Percentiles rank a stretch among this genome's conserved stretches.
Evolutionary conservation across 2,797 vertebrate genomes (phyloP).

Genomic region (Cynodonichthys magdalenae): DNA sequence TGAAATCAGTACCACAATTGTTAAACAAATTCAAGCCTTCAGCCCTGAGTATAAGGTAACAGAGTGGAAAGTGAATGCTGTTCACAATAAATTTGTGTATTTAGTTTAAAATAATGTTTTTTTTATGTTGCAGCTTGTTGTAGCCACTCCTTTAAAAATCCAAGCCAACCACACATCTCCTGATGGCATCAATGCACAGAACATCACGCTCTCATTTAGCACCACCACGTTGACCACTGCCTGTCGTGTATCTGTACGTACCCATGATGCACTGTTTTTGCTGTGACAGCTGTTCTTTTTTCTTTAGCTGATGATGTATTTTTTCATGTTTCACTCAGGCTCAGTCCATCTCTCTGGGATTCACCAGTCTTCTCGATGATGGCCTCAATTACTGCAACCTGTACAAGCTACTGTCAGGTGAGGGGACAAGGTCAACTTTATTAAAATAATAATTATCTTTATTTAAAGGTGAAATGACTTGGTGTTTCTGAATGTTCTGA

Average conservation of each 20-base stretch:
- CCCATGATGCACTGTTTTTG: background rate
- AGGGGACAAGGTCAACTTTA: background rate
- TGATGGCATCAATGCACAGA: slow-evolving; percentile 37
- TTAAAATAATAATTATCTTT: background rate
- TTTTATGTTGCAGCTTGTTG: slow-evolving; percentile 41
- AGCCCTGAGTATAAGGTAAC: slow-evolving; percentile 40
- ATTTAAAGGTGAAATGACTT: background rate
- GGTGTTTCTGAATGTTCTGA: background rate
- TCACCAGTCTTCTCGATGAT: slow-evolving; percentile 46
- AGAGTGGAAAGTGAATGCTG: background rate
- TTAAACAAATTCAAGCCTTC: slow-evolving; percentile 42
- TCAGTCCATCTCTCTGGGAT: slow-evolving; percentile 39
- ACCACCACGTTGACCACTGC: slow-evolving; percentile 1
- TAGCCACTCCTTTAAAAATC: slow-evolving; percentile 3
- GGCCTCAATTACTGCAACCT: slow-evolving; percentile 64
- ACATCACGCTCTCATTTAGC: slow-evolving; percentile 30
- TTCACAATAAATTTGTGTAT: background rate
- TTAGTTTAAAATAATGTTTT: background rate
- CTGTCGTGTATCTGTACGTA: slow-evolving; percentile 53
- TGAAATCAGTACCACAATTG: slow-evolving; percentile 25
- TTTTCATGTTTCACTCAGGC: slow-evolving; percentile 1
- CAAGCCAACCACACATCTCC: slow-evolving; percentile 51
- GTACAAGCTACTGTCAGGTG: slow-evolving; percentile 54
- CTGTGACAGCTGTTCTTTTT: background rate
- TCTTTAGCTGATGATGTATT: background rate